Evolutionary conservation across 2,888 invertebrate species (phyloP), one percentile per base, ranked within the genome.

Genomic region (Hetaerina titia): DNA sequence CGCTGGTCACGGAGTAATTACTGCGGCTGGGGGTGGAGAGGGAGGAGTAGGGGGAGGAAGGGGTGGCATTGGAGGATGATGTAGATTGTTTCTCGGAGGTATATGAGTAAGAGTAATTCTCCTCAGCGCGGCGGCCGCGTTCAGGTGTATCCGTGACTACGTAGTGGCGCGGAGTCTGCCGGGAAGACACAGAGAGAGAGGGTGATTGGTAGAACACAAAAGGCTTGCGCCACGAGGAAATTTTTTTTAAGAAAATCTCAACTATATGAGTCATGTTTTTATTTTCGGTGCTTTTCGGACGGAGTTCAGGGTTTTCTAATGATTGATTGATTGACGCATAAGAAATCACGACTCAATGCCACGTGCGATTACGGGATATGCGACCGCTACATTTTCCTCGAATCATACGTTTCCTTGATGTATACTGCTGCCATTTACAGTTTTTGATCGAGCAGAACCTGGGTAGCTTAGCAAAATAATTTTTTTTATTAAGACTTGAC

Each of bases 21-120:
- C 69, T 97, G 96, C 97, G 97, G 56, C 64, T 17, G 56, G 92
- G 92, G 96, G 97, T 97, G 96, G 97, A 97, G 95, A 98, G 98
- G 96, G 98, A 97, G 96, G 97, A 96, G 95, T 97, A 96, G 7
- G 95, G 94, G 81, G 95, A 95, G 96, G 97, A 97, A 96, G 96
- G 97, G 90, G 96, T 95, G 95, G 97, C 97, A 96, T 96, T 97
- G 56, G 92, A 69, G 95, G 96, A 96, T 96, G 97, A 96, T 96
- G 97, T 97, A 96, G 97, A 97, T 96, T 97, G 97, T 96, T 97
- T 97, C 96, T 96, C 96, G 97, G 98, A 98, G 97, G 97, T 97
- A 97, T 98, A 98, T 96, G 98, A 98, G 97, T 98, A 98, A 96
- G 98, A 98, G 97, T 98, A 98, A 97, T 98, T 98, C 97, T 98